Evolutionary conservation across 2,888 invertebrate genomes (phyloP).

Genomic region (Didymodactylos carnosus): DNA sequence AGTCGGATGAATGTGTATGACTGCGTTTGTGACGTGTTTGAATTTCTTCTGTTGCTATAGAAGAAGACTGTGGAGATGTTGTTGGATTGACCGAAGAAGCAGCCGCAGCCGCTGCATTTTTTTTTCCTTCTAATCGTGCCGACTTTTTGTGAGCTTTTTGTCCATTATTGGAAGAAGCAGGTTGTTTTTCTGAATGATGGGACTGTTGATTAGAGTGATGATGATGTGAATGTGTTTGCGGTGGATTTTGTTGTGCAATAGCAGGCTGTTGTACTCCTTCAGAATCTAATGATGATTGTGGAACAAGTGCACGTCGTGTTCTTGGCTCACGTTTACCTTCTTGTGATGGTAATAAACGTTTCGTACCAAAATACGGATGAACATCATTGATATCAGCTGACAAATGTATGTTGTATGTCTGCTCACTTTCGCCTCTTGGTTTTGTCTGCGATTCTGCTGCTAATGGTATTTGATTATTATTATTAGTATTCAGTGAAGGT

Average conservation of each 20-base stretch:
- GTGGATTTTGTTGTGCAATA: background rate
- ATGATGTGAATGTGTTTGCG: background rate
- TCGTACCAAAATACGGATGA: background rate
- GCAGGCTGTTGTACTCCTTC: background rate
- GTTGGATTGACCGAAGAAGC: background rate
- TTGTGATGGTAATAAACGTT: background rate
- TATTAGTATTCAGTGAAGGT: too few relatives aligned
- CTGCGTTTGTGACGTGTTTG: background rate
- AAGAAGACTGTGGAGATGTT: background rate
- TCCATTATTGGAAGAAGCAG: background rate
- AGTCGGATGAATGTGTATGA: background rate
- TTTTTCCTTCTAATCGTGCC: background rate
- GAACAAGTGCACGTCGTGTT: too few relatives aligned
- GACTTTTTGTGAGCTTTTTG: background rate
- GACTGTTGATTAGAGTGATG: background rate
- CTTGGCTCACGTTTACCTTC: background rate
- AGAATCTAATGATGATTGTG: too few relatives aligned
- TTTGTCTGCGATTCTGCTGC: background rate
- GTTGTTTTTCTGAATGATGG: background rate
- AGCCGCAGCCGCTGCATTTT: background rate
- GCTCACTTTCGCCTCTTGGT: background rate
- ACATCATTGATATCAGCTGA: background rate
- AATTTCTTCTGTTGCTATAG: background rate
- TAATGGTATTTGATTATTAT: background rate
- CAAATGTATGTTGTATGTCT: background rate